phyloP scores from a whole-genome alignment of 2,113 vertebrate genomes.

The Labrus mixtus region DNA sequence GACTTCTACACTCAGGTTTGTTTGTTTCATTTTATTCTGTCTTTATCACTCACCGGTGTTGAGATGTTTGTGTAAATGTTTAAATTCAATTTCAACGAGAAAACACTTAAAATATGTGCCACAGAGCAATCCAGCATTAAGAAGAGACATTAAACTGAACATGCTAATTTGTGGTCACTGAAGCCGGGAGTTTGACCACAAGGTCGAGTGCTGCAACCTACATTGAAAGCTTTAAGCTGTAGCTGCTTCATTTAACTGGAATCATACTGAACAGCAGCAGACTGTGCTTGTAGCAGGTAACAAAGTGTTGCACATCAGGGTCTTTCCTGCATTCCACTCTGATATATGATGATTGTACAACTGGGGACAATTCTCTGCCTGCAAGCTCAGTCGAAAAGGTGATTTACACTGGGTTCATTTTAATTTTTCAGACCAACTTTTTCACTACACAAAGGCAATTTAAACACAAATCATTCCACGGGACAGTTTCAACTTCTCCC shows the following conservation, averaged over 20 bases:
- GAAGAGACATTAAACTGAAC: constrained; percentile 15
- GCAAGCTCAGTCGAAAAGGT: constrained; percentile 23
- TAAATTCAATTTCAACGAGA: constrained; percentile 26
- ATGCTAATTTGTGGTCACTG: constrained; percentile 32
- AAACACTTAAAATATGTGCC: neutral
- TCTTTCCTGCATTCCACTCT: constrained; percentile 36
- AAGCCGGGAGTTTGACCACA: neutral
- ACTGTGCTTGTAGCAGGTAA: constrained; percentile 7
- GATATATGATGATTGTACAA: constrained; percentile 16
- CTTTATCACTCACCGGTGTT: neutral
- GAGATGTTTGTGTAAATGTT: constrained; percentile 22
- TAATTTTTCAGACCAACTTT: constrained; percentile 38
- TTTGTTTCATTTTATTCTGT: neutral
- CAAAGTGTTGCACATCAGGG: constrained; percentile 12
- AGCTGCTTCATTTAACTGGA: neutral
- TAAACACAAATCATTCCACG: constrained; percentile 20
- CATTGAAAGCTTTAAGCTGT: constrained; percentile 15
- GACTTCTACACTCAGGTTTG: neutral
- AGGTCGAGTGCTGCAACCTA: constrained; percentile 30
- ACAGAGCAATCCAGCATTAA: constrained; percentile 25
- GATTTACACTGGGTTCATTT: constrained; percentile 43
- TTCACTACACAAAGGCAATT: constrained; percentile 13
- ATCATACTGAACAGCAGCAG: neutral
- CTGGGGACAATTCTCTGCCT: constrained; percentile 3
- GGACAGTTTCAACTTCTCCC: constrained; percentile 34